Percentiles rank a stretch among this genome's conserved stretches.
phyloP scores from a whole-genome alignment of 2,113 vertebrate species.

The Cervus canadensis region DNA sequence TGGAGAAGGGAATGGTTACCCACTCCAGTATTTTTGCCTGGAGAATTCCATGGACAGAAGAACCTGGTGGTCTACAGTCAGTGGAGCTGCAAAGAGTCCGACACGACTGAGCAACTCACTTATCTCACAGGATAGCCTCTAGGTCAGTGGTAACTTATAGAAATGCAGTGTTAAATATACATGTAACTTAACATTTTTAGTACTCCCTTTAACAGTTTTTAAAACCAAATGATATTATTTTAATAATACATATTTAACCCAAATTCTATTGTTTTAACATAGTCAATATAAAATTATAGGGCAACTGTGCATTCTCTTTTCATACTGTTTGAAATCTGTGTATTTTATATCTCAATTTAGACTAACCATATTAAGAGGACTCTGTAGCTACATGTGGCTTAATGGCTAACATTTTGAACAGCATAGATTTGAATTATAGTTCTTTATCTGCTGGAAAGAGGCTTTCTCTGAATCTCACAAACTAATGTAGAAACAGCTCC shows the following conservation, averaged over 20 bases:
- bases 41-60: neutral
- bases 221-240: neutral
- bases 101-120: neutral
- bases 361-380: neutral
- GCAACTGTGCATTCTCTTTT: neutral
- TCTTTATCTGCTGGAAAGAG: neutral
- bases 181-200: neutral
- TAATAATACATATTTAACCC: neutral
- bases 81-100: neutral
- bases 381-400: neutral
- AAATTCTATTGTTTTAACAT: neutral
- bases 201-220: neutral
- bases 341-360: neutral
- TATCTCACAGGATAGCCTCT: neutral
- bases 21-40: neutral
- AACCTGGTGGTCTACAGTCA: neutral
- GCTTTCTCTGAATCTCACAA: neutral
- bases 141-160: neutral
- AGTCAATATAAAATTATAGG: neutral
- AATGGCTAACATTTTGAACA: neutral
- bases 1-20: neutral
- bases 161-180: neutral
- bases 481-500: neutral
- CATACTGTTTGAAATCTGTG: neutral
- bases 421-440: neutral